phyloP scores from a whole-genome alignment of 2,797 vertebrate species.

The Sphenopsis melanotis region DNA sequence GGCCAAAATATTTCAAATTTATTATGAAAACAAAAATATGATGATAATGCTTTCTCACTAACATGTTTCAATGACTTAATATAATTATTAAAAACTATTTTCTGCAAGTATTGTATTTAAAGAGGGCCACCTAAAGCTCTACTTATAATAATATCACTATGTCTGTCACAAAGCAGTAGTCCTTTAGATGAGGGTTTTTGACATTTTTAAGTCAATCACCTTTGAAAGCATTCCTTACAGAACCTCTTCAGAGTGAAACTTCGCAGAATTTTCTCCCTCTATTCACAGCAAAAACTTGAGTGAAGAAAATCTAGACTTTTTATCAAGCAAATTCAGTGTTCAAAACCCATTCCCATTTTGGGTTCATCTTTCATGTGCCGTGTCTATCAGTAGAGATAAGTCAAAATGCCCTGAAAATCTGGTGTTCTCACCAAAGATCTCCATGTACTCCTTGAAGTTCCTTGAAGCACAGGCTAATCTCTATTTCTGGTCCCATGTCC shows the following conservation, averaged over 20 bases:
- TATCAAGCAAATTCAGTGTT: background rate
- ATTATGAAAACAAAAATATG: background rate
- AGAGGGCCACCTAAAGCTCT: background rate
- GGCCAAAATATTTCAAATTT: background rate
- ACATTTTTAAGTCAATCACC: background rate
- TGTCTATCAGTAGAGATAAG: rapidly evolving
- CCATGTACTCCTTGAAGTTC: background rate
- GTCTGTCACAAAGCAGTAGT: background rate
- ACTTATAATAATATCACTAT: background rate
- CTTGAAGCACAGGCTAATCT: background rate
- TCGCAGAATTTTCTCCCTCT: background rate
- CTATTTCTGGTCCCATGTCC: background rate
- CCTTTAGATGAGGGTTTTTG: background rate
- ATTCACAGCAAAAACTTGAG: background rate
- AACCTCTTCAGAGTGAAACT: background rate
- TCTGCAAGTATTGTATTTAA: background rate
- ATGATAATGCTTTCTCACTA: background rate
- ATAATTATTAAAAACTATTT: background rate
- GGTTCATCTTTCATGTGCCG: background rate
- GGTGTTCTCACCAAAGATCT: background rate
- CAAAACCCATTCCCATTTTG: background rate
- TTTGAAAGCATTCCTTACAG: background rate
- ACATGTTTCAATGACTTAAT: background rate
- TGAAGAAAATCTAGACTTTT: background rate
- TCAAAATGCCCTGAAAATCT: background rate